Evolutionary conservation across 2,797 vertebrate species (phyloP), one percentile per base, ranked within the genome.

Genomic region (Cacajao melanocephalus): DNA sequence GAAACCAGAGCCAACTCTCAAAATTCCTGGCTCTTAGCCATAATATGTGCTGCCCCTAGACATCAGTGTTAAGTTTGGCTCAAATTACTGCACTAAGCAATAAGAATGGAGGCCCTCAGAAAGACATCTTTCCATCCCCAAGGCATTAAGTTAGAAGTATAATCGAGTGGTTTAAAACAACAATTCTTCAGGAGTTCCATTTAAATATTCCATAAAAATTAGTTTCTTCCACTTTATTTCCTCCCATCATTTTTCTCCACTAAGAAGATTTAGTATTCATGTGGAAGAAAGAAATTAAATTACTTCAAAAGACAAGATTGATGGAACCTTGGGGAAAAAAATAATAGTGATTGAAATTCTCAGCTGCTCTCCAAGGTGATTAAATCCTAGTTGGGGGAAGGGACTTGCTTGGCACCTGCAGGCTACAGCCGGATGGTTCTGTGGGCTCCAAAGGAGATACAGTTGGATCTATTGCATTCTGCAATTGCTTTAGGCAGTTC

Each of bases 311-410:
- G 96, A 96, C 30, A 97, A 98, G 89, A 98, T 28, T 96, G 73
- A 98, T 97, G 55, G 78, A 12, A 48, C 57, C 61, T 82, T 81
- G n/a, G 33, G 15, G 33, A 19, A 89, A 97, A 90, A 80, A 80
- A 83, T 89, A 76, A 91, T 44, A 24, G 96, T 90, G 26, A 97
- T 85, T 97, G 5, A 96, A 97, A 98, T 95, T 97, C 79, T 97
- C 20, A 6, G 4, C 39, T 97, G 20, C 64, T 97, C 93, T 96
- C 79, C 96, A 96, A 93, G 90, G 79, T 61, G 57, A 97, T 98
- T 98, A 96, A 97, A 97, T 86, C 75, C 95, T 98, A 97, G 97
- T 90, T 98, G 96, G 92, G 93, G 79, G 48, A 98, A 97, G 24
- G 88, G 73, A 26, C 79, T 97, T 72, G 4, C 1, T 0, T 76